Evolutionary conservation across 2,113 vertebrate genomes (phyloP).

Genomic region (Scomber colias): DNA sequence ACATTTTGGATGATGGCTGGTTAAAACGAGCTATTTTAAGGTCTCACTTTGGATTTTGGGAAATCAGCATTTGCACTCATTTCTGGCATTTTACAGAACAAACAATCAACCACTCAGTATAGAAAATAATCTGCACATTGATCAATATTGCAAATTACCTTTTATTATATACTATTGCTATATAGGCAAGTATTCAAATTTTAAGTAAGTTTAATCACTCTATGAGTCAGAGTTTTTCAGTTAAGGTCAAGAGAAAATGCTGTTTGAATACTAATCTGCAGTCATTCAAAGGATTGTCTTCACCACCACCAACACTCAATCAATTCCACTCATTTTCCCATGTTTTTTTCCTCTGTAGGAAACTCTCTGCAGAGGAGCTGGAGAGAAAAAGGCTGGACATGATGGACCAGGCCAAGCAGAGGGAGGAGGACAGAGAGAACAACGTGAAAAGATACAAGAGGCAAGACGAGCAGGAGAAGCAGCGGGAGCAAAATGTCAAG

Average conservation of each 20-base stretch:
- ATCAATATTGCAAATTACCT: too few species aligned
- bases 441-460: constrained; percentile 88
- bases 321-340: not conserved
- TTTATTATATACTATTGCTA: too few species aligned
- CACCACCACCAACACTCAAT: constrained; percentile 4
- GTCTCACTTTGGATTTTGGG: too few species aligned
- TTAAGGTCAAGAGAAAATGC: not conserved
- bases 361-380: constrained; percentile 90
- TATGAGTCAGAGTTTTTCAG: too few species aligned
- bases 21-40: too few species aligned
- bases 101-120: too few species aligned
- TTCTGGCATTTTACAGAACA: too few species aligned
- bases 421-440: constrained; percentile 90
- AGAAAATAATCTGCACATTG: too few species aligned
- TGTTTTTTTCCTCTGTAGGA: constrained; percentile 75
- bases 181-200: too few species aligned
- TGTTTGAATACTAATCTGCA: not conserved
- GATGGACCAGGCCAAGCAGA: constrained; percentile 93
- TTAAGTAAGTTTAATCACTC: too few species aligned
- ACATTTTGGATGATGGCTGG: too few species aligned
- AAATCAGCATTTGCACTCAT: too few species aligned
- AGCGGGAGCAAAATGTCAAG: constrained; percentile 79
- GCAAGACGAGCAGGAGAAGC: constrained; percentile 89
- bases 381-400: constrained; percentile 90
- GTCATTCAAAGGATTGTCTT: not conserved